Base-by-base conservation (phyloP, 2,888 invertebrate species). In the Noctuana brunneofusca region DNA sequence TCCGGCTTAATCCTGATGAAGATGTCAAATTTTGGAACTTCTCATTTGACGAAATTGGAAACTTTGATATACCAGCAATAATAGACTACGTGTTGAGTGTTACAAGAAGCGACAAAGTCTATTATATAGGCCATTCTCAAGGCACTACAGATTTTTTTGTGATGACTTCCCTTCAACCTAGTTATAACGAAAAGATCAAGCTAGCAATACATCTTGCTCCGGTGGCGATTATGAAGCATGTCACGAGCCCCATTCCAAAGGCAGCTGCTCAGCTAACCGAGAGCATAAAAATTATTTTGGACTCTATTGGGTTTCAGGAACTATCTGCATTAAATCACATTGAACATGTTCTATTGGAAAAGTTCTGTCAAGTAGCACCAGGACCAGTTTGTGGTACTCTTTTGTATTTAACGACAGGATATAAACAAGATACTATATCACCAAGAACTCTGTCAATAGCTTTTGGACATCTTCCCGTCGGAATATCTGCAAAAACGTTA, bases 41-140 rank as follows among this genome's bases (percentile, higher is more conserved):
- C 72, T 93, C 93, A 62, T 94, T 93, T 87, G 94, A 96, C 73
- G 94, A 96, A 76, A 93, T 94, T 77, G 96, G 94, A 0, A 70
- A 82, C 18, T 92, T 92, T 69, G 96, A 96, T 79, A 67, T 96
- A 5, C 94, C 96, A 2, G 93, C 94, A 0, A 93, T 93, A 78
- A 93, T 83, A 5, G 81, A 83, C 63, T 78, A 72, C 52, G 67
- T 83, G 22, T 63, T 80, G 11, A 43, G 64, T 1, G 54, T 64
- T 1, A 94, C 95, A 0, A 83, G 87, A 0, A 84, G 89, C 48
- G 65, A 83, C 1, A 82, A 92, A 58, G 66, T 96, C 0, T 92
- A 92, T 69, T 95, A 94, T 72, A 79, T 94, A 8, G 96, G 95
- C 0, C 95, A 96, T 76, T 96, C 95, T 0, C 89, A 92, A 74